phyloP scores from a whole-genome alignment of 2,888 invertebrate species.

The Aleiodes leptofemur region DNA sequence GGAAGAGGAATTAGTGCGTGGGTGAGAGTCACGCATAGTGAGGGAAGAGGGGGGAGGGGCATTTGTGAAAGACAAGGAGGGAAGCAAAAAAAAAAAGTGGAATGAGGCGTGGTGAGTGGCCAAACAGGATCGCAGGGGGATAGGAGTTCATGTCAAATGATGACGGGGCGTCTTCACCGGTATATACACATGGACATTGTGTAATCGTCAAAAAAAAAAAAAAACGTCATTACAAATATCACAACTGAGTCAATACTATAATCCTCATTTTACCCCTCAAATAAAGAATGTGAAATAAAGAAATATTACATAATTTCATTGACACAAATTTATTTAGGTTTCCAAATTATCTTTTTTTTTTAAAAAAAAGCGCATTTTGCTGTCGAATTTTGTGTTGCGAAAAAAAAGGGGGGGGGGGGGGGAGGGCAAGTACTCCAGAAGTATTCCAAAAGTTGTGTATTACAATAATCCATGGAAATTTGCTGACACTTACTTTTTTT shows the following conservation, averaged over 20 bases:
- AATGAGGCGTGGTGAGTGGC: conserved; percentile 44
- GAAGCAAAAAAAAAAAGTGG: not conserved
- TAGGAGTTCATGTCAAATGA: conserved; percentile 4
- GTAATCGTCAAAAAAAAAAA: not conserved
- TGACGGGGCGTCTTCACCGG: conserved; percentile 14
- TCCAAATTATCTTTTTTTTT: not conserved
- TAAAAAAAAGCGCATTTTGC: too few species aligned
- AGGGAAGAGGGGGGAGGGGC: not conserved
- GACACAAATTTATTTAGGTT: not conserved
- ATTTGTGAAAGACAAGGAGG: conserved; percentile 6
- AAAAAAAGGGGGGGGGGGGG: too few species aligned
- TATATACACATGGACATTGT: conserved; percentile 33
- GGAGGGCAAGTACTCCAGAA: too few species aligned
- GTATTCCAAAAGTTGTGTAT: too few species aligned
- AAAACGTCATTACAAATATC: conserved; percentile 15
- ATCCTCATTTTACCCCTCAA: not conserved
- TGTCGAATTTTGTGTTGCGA: too few species aligned
- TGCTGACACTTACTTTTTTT: too few species aligned
- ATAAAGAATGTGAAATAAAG: not conserved
- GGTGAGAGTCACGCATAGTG: conserved; percentile 51
- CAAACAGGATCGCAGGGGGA: conserved; percentile 45
- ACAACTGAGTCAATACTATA: conserved; percentile 15
- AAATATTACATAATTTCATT: not conserved
- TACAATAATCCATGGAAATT: too few species aligned
- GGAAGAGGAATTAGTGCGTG: conserved; percentile 42